Conservation (phyloP, 2,797 vertebrate genomes). For the Ibycter americanus region DNA sequence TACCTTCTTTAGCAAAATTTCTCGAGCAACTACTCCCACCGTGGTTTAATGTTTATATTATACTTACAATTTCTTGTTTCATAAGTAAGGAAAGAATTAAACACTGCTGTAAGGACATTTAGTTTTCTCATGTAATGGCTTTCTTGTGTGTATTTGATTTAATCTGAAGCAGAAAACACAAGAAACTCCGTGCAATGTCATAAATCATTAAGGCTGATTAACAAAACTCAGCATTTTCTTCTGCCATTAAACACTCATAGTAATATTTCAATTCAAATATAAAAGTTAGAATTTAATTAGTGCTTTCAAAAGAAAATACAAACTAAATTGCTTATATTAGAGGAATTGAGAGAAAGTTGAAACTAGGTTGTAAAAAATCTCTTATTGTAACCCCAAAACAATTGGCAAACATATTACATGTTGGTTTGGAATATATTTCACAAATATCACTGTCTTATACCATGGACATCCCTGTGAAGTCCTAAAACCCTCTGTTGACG, state of each 20-base stretch:
- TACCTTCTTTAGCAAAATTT: neutral
- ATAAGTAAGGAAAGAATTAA: neutral
- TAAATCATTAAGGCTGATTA: neutral
- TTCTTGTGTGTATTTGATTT: neutral
- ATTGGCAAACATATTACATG: neutral
- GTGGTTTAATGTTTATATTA: neutral
- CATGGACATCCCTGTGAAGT: neutral
- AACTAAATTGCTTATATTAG: neutral
- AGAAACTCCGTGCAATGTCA: neutral
- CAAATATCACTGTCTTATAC: neutral
- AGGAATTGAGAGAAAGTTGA: neutral
- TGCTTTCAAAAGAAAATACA: neutral
- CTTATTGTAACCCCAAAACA: neutral
- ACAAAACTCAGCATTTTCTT: neutral
- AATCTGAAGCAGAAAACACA: neutral
- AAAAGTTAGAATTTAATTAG: neutral
- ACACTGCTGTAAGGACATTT: neutral
- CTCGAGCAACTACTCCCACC: neutral
- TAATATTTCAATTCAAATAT: conserved; percentile 12
- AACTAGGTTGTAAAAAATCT: neutral
- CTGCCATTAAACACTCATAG: neutral
- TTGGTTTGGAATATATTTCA: neutral
- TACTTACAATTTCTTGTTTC: neutral
- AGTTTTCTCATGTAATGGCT: neutral
- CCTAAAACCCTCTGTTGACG: neutral